These are phyloP conservation scores for Molothrus ater DNA, from an alignment of 2,797 vertebrate species.

Conservation along the genomic window DNA sequence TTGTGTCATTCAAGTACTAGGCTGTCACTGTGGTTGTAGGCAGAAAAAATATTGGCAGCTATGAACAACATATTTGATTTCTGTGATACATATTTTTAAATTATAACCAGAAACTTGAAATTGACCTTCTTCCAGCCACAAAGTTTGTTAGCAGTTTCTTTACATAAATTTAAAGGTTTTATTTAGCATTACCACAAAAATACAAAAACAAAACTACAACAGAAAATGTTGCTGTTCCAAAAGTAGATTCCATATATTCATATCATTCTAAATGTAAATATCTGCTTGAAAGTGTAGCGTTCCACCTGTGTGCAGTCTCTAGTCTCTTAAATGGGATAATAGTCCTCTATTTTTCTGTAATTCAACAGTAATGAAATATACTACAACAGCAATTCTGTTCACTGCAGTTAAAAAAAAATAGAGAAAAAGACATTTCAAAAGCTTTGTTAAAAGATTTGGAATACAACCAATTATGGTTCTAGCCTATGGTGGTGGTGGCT, in stretches of 20 bases:
- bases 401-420: neutral
- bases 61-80: constrained; percentile 2
- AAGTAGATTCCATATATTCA: neutral
- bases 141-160: neutral
- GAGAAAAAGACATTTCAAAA: neutral
- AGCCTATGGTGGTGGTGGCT: neutral
- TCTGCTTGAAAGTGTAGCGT: neutral
- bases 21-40: neutral
- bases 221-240: neutral
- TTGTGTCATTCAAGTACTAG: neutral
- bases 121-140: neutral
- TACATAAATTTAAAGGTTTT: neutral
- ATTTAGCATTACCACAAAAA: neutral
- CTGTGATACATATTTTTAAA: neutral
- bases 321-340: neutral
- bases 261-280: neutral
- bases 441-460: neutral
- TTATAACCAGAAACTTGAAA: constrained; percentile 13
- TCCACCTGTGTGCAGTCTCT: neutral
- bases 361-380: neutral
- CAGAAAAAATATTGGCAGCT: constrained; percentile 36
- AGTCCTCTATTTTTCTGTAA: neutral
- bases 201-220: neutral
- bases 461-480: neutral
- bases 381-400: neutral